phyloP scores from a whole-genome alignment of 2,113 vertebrate species.

The Amia ocellicauda region DNA sequence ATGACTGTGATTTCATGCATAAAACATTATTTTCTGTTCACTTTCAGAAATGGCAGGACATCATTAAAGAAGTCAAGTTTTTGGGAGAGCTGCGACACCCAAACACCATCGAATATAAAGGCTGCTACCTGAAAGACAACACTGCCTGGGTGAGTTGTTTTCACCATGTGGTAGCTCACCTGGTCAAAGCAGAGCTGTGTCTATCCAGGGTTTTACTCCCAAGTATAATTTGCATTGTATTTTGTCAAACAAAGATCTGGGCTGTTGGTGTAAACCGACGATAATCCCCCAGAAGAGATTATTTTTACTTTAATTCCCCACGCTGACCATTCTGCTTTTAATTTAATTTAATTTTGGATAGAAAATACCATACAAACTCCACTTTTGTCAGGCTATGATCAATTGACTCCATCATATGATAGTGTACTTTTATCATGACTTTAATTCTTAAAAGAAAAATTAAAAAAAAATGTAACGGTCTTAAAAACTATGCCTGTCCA shows the following conservation, averaged over 20 bases:
- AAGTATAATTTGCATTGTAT: conserved; percentile 3
- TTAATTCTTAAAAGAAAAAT: no score
- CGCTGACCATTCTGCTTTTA: not conserved
- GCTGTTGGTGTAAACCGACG: not conserved
- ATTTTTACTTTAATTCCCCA: not conserved
- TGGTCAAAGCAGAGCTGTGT: no score
- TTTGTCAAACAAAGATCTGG: conserved; percentile 7
- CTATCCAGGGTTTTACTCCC: no score
- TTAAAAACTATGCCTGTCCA: no score
- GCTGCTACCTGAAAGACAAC: conserved; percentile 97
- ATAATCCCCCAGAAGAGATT: not conserved
- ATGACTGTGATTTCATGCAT: no score
- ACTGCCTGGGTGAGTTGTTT: conserved; percentile 87
- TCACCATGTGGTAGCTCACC: no score
- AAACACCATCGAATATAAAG: conserved; percentile 97
- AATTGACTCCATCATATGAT: no score
- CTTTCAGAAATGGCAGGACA: conserved; percentile 97
- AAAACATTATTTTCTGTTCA: conserved; percentile 8
- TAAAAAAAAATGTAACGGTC: no score
- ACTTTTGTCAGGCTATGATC: no score
- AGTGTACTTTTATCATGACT: no score
- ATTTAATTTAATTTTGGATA: not conserved
- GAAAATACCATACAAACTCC: not conserved
- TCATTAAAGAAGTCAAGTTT: conserved; percentile 98
- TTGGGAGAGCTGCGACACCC: conserved; percentile 90